These are phyloP conservation scores for Gorsachius magnificus DNA, from an alignment of 2,797 vertebrate species.

Conservation along the genomic window DNA sequence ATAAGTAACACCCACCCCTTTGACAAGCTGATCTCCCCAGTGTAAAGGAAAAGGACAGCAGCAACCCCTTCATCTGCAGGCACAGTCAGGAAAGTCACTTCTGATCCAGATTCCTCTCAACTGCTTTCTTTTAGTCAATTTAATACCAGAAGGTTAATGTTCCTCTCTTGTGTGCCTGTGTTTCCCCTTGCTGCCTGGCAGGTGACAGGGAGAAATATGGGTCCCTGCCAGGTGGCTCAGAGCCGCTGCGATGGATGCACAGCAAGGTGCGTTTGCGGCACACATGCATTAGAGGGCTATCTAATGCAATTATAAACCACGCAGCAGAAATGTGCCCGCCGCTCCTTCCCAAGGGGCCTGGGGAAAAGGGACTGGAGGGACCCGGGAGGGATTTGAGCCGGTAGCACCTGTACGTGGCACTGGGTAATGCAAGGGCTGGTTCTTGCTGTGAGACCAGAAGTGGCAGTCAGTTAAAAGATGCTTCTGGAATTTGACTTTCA, in stretches of 20 bases:
- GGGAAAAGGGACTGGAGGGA: background rate
- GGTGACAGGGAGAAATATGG: background rate
- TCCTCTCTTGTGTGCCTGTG: background rate
- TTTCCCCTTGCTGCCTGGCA: background rate
- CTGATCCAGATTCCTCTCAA: background rate
- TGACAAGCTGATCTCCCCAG: background rate
- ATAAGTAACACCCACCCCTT: background rate
- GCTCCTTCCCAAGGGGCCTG: background rate
- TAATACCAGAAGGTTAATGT: background rate
- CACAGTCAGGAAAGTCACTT: background rate
- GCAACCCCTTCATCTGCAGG: background rate
- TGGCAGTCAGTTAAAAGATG: background rate
- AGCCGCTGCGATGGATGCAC: background rate
- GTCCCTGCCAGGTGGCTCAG: background rate
- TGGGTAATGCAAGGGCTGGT: background rate
- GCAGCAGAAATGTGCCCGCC: background rate
- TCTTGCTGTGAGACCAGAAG: background rate
- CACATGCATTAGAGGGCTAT: background rate
- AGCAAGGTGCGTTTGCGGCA: background rate
- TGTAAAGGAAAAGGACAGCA: background rate
- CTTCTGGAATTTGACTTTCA: background rate
- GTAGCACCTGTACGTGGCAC: rapidly evolving
- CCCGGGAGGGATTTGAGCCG: background rate
- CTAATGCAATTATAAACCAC: background rate
- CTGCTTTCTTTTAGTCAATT: background rate